Percentiles rank a stretch among this genome's conserved stretches.
phyloP scores from a whole-genome alignment of 2,888 invertebrate genomes.

The Sicus ferrugineus region DNA sequence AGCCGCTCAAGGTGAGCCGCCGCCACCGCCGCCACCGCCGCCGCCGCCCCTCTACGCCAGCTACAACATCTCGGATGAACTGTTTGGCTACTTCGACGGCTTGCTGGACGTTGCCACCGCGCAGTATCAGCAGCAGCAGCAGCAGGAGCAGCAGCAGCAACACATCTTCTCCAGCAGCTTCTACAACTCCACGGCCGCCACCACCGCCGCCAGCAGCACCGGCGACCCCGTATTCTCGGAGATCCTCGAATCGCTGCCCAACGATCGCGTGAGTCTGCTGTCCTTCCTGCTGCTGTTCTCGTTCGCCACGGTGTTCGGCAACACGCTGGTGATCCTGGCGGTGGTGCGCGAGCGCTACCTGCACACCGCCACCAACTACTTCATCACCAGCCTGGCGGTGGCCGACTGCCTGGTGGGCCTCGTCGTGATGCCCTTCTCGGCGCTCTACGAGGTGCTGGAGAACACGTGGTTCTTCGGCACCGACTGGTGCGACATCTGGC shows the following conservation, averaged over 20 bases:
- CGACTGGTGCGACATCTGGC: conserved; percentile 98
- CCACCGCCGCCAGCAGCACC: conserved; percentile 35
- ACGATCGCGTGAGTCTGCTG: conserved; percentile 80
- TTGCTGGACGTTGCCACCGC: conserved; percentile 42
- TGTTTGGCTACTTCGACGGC: conserved; percentile 60
- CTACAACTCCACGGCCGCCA: conserved; percentile 7
- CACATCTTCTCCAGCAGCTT: conserved; percentile 35
- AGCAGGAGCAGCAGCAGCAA: conserved; percentile 46
- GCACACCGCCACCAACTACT: conserved; percentile 96
- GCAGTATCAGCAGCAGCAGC: conserved; percentile 26
- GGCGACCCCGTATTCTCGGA: conserved; percentile 61
- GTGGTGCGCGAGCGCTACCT: conserved; percentile 92
- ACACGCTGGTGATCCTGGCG: conserved; percentile 91
- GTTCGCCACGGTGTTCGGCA: conserved; percentile 92
- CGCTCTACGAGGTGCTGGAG: conserved; percentile 86
- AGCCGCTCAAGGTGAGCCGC: conserved; percentile 20
- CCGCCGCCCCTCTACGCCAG: conserved; percentile 55
- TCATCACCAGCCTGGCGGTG: conserved; percentile 95
- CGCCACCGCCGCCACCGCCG: conserved; percentile 28
- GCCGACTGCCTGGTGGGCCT: conserved; percentile 96
- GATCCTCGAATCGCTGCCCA: conserved; percentile 67
- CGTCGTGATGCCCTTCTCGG: conserved; percentile 98
- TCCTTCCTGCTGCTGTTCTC: conserved; percentile 86
- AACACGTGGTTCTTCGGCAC: conserved; percentile 94
- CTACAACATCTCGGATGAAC: conserved; percentile 62